Base-by-base conservation (phyloP, 2,888 invertebrate genomes). In the Eupithecia tripunctaria region DNA sequence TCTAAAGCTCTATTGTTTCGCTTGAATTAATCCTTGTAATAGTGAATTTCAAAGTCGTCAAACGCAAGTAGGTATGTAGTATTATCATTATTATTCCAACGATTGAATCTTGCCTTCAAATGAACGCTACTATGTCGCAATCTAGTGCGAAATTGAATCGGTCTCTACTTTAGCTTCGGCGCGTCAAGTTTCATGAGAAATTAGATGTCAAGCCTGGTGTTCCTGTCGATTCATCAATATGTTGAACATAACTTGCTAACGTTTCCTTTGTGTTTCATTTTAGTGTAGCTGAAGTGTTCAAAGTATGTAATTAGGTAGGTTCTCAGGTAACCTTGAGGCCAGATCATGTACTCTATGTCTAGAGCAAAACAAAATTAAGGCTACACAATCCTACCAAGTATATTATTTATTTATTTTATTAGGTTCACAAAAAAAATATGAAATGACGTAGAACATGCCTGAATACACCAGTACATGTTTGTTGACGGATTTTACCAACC, bases 101-200 rank as follows among this genome's bases (percentile, higher is more conserved):
- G 15, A 60, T 60, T 60, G 18, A 10, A 60, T 60, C 29, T 21
- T 7, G 29, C 29, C 60, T 60, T 29, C 29, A 60, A 60, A 60
- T 18, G 25, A n/a, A 36, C 12, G 63, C 32, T 29, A 36, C 63
- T 63, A 21, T 25, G 56, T 56, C 25, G 25, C 67, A 67, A 56
- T 36, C 25, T 38, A 14, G 74, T 62, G 66, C 51, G 65, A 73
- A 60, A 68, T 69, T 68, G 64, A 64, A 64, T 64, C 38, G 56
- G 32, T 41, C 70, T 74, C 74, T 78, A 60, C 47, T 29, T 15
- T 65, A 60, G 51, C 67, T 67, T 66, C 51, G 65, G 71, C 14
- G 56, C 43, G 70, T 71, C 69, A 43, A 69, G 69, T 43, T 77
- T 73, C 62, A 67, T 43, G 60, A 60, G 41, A 62, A 62, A 67